Evolutionary conservation across 2,888 invertebrate species (phyloP), one percentile per base, ranked within the genome.

Genomic region (Masnerella sp.): DNA sequence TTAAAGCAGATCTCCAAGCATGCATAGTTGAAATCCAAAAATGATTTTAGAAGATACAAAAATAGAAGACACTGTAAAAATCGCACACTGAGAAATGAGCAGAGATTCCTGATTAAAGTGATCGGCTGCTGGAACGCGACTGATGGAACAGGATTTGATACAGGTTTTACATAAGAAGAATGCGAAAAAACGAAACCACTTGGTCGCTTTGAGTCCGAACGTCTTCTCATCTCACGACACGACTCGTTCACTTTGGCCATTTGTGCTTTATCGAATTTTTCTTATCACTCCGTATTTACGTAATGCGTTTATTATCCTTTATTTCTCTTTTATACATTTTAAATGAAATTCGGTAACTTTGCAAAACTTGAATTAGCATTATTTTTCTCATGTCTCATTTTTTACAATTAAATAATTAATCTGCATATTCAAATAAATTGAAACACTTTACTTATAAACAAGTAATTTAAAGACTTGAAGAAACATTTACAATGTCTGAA

Each of bases 161-260:
- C 74, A 74, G 70, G 74, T 76, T 71, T 76, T 64, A 72, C 64
- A 67, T 70, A 76, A 69, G 65, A 58, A 47, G 49, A 62, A 65
- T 30, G 56, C 65, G 40, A 65, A 69, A 71, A 75, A 73, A 70
- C 34, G 65, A 40, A 69, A 67, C 43, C 18, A 51, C 56, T 58
- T 34, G 42, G 17, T 9, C 38, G 17, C 14, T 36, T 30, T 14
- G 28, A 58, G 71, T 32, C 54, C 32, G 52, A 47, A 32, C 5
- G 58, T 51, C 51, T 49, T 45, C 51, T 54, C 64, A 61, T 69
- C 64, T 64, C 38, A 49, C 20, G 52, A 15, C 7, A 52, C 51
- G 12, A 54, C 49, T 69, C 49, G 47, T 30, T 58, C 51, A 58
- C 56, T 56, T 65, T 51, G 36, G 32, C 30, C 51, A 75, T 51